Conservation (phyloP, 1,140 invertebrate species). For the Nasonia longicornis region DNA sequence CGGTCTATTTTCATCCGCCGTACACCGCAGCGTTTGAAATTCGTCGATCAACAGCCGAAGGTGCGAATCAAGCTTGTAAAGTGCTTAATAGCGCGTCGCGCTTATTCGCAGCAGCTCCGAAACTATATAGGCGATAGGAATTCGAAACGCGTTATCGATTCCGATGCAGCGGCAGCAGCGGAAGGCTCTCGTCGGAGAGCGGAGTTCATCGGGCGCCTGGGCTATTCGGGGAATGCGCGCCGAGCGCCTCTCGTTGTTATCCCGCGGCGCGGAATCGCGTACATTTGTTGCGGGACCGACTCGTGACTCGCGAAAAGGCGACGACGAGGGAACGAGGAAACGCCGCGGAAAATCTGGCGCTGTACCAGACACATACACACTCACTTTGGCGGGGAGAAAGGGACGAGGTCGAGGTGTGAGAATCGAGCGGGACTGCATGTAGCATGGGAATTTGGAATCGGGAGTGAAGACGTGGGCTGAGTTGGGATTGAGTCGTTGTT, state of each 20-base stretch:
- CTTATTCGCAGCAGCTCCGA: no score
- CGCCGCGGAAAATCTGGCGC: neutral
- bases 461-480: no score
- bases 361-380: no score
- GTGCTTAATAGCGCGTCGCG: no score
- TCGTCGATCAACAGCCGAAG: no score
- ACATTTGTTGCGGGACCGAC: neutral
- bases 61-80: no score
- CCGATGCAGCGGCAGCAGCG: neutral
- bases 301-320: neutral
- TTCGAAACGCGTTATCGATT: neutral
- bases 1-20: neutral
- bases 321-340: neutral
- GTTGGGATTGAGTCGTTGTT: no score
- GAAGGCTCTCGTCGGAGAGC: no score
- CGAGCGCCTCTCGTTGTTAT: neutral
- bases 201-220: neutral
- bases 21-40: no score
- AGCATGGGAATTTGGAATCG: no score
- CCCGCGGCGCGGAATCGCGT: neutral
- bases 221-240: neutral
- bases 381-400: neutral
- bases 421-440: neutral
- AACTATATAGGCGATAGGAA: neutral
- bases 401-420: neutral